phyloP scores from a whole-genome alignment of 2,888 invertebrate genomes.

The Mythimna impura region DNA sequence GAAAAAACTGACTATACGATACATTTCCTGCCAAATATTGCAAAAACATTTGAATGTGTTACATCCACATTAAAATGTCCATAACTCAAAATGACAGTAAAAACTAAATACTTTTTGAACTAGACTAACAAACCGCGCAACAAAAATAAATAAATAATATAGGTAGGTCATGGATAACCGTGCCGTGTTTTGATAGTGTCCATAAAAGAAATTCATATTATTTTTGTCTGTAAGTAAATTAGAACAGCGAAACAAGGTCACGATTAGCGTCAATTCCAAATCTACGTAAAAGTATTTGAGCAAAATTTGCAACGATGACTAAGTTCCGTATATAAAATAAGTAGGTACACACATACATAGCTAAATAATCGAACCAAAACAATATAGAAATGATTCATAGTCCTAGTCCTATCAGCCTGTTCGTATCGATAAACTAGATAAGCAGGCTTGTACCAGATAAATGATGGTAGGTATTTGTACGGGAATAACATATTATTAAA shows the following conservation, averaged over 20 bases:
- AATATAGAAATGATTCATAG: slow-evolving; percentile 42
- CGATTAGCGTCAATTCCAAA: slow-evolving; percentile 11
- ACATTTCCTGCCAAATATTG: no score
- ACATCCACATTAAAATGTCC: no score
- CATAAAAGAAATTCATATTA: slow-evolving; percentile 10
- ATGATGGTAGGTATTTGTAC: slow-evolving; percentile 1
- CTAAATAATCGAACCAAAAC: slow-evolving; percentile 16
- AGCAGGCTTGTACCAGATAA: neutral
- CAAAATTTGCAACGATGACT: slow-evolving; percentile 21
- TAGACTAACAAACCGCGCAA: no score
- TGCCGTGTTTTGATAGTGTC: neutral
- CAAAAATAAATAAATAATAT: no score
- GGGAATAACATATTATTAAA: slow-evolving; percentile 8
- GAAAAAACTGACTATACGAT: no score
- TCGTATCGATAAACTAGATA: slow-evolving; percentile 32
- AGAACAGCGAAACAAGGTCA: slow-evolving; percentile 12
- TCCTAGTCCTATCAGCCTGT: slow-evolving; percentile 1
- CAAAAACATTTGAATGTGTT: no score
- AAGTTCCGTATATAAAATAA: slow-evolving; percentile 8
- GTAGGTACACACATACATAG: neutral
- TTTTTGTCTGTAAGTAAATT: neutral
- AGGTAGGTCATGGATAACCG: no score
- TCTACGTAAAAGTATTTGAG: slow-evolving; percentile 17
- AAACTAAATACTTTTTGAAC: no score
- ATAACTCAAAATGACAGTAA: no score